Base-by-base conservation (phyloP, 2,797 vertebrate species). In the Bovichtus variegatus region DNA sequence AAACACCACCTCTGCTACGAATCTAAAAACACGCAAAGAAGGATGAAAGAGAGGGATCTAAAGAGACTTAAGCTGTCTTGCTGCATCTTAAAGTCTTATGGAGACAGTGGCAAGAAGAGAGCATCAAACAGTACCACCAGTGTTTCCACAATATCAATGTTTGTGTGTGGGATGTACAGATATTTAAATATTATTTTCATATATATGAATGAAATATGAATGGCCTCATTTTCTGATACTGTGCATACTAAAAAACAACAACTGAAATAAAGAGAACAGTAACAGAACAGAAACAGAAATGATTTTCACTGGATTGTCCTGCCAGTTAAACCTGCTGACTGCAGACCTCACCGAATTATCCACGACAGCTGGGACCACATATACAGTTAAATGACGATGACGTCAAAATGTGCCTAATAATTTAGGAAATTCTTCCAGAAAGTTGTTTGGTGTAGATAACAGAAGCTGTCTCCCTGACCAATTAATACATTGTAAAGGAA, bases 61-160 rank as follows among this genome's bases (percentile, higher is more conserved):
- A 58, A 72, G 47, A 66, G 78, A 46, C 27, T 87, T 60, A 53
- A 72, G 36, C 54, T 71, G 81, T 40, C 51, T 54, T 70, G 50
- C 46, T 82, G 63, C 40, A 67, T 66, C 31, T 76, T 74, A 47
- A 62, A 60, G 80, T 76, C 70, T 75, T 64, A 57, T 15, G 16
- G 57, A 51, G 69, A 69, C 54, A 43, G 53, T 29, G 29, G 49
- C 23, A 59, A 49, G 2, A 38, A 61, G n/a, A 60, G 53, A 65
- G 12, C 41, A 34, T 57, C 27, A 10, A 9, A 34, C 31, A 8
- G 7, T 25, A 57, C 44, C 47, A 41, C 8, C 53, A 40, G 29
- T 29, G 2, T 53, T 53, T 66, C 8, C 59, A 55, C 43, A 38
- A 43, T 13, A 8, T 9, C 9, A 61, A 7, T 64, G n/a, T 38